phyloP scores from a whole-genome alignment of 2,797 vertebrate genomes.

The Tinamus major region DNA sequence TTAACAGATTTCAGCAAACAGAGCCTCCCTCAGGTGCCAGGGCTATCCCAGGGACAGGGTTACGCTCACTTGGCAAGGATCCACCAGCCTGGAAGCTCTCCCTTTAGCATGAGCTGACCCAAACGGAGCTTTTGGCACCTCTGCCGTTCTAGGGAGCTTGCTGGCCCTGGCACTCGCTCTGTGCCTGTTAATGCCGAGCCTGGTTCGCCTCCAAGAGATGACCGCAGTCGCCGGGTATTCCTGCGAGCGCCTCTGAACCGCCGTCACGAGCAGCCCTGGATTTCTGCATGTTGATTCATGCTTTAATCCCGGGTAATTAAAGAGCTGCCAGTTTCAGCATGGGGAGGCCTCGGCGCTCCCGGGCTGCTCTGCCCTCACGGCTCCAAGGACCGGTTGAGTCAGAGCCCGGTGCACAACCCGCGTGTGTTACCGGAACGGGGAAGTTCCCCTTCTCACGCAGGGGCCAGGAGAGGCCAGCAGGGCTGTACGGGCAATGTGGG shows the following conservation, averaged over 20 bases:
- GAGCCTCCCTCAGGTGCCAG: background rate
- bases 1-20: background rate
- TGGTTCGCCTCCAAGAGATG: conserved; percentile 53
- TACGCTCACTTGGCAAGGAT: conserved; percentile 11
- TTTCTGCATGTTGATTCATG: conserved; percentile 59
- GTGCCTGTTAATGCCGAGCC: conserved; percentile 19
- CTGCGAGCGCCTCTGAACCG: conserved; percentile 24
- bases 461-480: no score
- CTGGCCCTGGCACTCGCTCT: conserved; percentile 36
- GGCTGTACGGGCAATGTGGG: no score
- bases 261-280: conserved; percentile 47
- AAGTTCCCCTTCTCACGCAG: conserved; percentile 6
- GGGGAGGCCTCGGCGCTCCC: conserved; percentile 34
- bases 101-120: conserved; percentile 42
- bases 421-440: background rate
- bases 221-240: background rate
- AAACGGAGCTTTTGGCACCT: conserved; percentile 58
- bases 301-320: conserved; percentile 36
- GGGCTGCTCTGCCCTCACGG: background rate
- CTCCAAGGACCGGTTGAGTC: conserved; percentile 61
- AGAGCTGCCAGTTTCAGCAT: background rate
- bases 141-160: conserved; percentile 39
- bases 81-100: conserved; percentile 41
- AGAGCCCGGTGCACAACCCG: conserved; percentile 35
- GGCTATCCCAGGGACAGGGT: background rate